phyloP scores from a whole-genome alignment of 2,113 vertebrate genomes.

The Helogale parvula region DNA sequence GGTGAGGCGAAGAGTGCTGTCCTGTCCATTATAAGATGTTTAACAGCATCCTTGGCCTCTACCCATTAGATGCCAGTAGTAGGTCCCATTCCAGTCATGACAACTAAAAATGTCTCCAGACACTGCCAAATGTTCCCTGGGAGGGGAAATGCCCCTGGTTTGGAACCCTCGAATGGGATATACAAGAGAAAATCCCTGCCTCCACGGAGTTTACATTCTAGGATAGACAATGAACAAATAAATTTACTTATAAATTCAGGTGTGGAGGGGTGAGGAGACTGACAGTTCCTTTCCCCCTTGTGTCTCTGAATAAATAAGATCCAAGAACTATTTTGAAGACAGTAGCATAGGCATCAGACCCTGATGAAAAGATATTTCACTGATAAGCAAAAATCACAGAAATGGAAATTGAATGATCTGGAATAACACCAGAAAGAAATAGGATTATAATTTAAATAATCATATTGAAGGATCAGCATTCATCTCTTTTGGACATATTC shows the following conservation, averaged over 20 bases:
- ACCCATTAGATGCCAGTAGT: not conserved
- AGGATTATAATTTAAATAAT: slow-evolving; percentile 17
- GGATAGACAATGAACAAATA: not conserved
- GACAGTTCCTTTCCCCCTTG: not conserved
- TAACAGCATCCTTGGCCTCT: not conserved
- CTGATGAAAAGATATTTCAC: not conserved
- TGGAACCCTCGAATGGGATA: not conserved
- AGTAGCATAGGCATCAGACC: not conserved
- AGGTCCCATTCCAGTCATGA: not conserved
- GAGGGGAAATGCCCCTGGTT: not conserved
- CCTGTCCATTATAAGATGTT: not conserved
- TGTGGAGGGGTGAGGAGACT: too few relatives aligned
- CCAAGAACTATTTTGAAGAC: not conserved
- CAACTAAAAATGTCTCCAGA: not conserved
- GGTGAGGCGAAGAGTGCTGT: not conserved
- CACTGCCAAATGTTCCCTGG: not conserved
- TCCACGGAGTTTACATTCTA: not conserved
- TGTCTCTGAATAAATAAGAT: not conserved
- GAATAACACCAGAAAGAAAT: slow-evolving; percentile 3
- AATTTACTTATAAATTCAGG: not conserved
- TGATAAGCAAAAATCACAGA: slow-evolving; percentile 39
- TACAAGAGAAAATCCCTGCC: not conserved
- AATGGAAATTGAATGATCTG: slow-evolving; percentile 28
- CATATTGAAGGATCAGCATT: not conserved
- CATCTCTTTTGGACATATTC: not conserved